Conservation (phyloP, 2,113 vertebrate genomes). For the Lates calcarifer region DNA sequence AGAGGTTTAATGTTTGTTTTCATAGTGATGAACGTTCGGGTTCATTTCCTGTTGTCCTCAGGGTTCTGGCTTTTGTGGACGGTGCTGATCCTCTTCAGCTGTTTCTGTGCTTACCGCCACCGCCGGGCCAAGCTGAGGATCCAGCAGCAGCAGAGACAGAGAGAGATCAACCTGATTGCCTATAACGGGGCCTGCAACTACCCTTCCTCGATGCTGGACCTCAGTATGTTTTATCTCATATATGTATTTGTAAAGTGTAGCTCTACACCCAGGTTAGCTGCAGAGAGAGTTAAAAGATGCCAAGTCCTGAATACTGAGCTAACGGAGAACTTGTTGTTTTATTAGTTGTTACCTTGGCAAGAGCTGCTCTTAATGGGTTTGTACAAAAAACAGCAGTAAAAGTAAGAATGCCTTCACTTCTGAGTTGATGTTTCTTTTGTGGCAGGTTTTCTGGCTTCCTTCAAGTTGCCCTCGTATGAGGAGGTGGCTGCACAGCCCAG, state of each 20-base stretch:
- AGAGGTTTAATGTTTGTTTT: neutral
- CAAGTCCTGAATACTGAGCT: too few relatives aligned
- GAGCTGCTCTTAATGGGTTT: neutral
- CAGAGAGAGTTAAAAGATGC: too few relatives aligned
- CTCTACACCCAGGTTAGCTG: neutral
- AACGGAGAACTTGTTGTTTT: neutral
- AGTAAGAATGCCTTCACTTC: neutral
- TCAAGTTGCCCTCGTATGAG: slow-evolving; percentile 95
- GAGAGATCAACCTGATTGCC: slow-evolving; percentile 96
- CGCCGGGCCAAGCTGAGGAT: slow-evolving; percentile 94
- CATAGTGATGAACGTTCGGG: neutral
- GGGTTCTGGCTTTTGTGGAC: slow-evolving; percentile 99
- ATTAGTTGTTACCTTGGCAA: neutral
- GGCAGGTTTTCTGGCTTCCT: slow-evolving; percentile 92
- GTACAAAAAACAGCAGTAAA: neutral
- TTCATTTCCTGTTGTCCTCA: slow-evolving; percentile 70
- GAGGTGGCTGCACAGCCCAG: slow-evolving; percentile 92
- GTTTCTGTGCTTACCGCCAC: slow-evolving; percentile 96
- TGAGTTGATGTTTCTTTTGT: neutral
- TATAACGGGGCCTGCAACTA: slow-evolving; percentile 94
- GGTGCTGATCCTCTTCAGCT: slow-evolving; percentile 95
- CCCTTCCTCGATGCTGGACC: slow-evolving; percentile 90
- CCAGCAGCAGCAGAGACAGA: slow-evolving; percentile 96
- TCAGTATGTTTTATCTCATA: slow-evolving; percentile 86
- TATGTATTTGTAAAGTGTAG: neutral